phyloP scores from a whole-genome alignment of 2,113 vertebrate genomes.

The Boleophthalmus pectinirostris region DNA sequence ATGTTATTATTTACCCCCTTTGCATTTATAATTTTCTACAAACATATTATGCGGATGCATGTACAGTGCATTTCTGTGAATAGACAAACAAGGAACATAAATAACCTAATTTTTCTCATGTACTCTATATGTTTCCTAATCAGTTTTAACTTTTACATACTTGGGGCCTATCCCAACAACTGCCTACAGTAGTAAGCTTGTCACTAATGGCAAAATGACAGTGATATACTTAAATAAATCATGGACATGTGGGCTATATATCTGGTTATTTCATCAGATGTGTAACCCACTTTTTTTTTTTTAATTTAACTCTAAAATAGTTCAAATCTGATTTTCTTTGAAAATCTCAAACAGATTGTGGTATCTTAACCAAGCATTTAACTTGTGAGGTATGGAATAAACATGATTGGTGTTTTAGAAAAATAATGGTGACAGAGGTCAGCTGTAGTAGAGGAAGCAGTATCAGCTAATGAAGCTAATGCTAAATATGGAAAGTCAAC shows the following conservation, averaged over 20 bases:
- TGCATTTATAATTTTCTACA: too few species aligned
- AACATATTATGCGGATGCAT: too few species aligned
- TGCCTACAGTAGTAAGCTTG: too few species aligned
- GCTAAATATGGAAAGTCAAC: slow-evolving; percentile 32
- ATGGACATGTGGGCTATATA: background rate
- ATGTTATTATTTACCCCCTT: too few species aligned
- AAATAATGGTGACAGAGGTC: slow-evolving; percentile 8
- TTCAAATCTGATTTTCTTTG: background rate
- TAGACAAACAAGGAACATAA: background rate
- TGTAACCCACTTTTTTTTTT: too few species aligned
- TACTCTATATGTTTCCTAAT: too few species aligned
- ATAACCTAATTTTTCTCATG: background rate
- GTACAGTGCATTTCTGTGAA: too few species aligned
- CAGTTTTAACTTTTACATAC: background rate
- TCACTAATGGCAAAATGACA: too few species aligned
- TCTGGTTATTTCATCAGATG: too few species aligned
- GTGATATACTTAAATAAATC: background rate
- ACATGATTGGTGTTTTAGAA: background rate
- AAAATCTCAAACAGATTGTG: background rate
- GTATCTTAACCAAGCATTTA: background rate
- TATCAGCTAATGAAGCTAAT: slow-evolving; percentile 26
- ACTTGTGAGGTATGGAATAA: background rate
- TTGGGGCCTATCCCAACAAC: background rate
- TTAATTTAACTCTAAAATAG: background rate
- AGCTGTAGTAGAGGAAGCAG: slow-evolving; percentile 16